Evolutionary conservation across 2,113 vertebrate genomes (phyloP), one percentile per base, ranked within the genome.

Genomic region (Edolisoma coerulescens): DNA sequence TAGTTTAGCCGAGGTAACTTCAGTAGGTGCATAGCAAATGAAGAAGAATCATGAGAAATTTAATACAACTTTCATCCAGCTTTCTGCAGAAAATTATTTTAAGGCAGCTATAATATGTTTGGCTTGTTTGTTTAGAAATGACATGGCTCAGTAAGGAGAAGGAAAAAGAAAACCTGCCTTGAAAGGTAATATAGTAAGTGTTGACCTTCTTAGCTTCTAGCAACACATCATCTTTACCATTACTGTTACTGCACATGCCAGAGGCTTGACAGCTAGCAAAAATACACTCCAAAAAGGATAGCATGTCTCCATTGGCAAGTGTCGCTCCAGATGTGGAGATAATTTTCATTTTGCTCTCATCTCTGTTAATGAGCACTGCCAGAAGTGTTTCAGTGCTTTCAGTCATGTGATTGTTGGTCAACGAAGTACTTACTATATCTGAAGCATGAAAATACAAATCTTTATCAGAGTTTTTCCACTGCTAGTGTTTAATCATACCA

Each of bases 241-340:
- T 50, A 32, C 26, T 27, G 37, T 35, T 67, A 35, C 49, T 84
- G 53, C 80, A 68, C 41, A 45, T n/a, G 45, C 24, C 26, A 16
- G 33, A 89, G 21, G 28, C 30, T 54, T 92, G 59, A 69, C 44
- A 94, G 26, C 22, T 68, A 63, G 32, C 42, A 84, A 77, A 73
- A 52, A 54, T 24, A 39, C 19, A 24, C 20, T 41, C 20, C 35
- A 49, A 63, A 91, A 78, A n/a, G 16, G 15, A 65, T 1, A 79
- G 21, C 24, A 33, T 0, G 0, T 54, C 45, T 64, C 37, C 7
- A 2, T 21, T 69, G 56, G 6, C 35, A 19, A 54, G 39, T 60
- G 23, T 37, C 56, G 56, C 56, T 64, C 21, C 28, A 89, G 21
- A 47, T n/a, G 13, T 44, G 52, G 39, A 54, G 11, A 32, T 16